Base-by-base conservation (phyloP, 2,888 invertebrate genomes). In the Leptinotarsa peninsularis region DNA sequence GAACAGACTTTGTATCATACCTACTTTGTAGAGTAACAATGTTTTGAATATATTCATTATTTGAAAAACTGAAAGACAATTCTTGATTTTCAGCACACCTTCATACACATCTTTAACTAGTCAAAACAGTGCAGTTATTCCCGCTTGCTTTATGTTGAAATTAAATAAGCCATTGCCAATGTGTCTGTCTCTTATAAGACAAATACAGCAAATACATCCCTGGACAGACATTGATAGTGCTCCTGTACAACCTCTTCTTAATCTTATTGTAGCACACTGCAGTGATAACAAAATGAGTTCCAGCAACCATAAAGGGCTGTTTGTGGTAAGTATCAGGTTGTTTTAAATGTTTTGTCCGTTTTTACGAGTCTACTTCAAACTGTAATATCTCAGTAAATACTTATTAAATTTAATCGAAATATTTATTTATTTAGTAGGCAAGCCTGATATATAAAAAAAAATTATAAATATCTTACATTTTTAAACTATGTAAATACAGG, bases 131-230 rank as follows among this genome's bases (percentile, higher is more conserved):
- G 94, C 95, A 66, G 93, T 95, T 87, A 90, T 98, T 83, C 97
- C 98, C 0, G 98, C 98, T 0, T 95, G 95, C 86, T 98, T 98
- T 89, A 94, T 94, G 4, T 88, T 96, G 69, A 89, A 89, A 76
- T 90, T 98, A 68, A 94, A 94, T 71, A 94, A 95, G 85, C 95
- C 96, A 3, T 93, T 95, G 89, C 97, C 98, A 0, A 92, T 98
- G 81, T 96, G 97, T 83, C 89, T 93, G 49, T 93, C 93, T 23
- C 89, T 97, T 52, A 91, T 97, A 4, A 85, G 88, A 49, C 90
- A 91, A 82, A 93, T 96, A 83, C 92, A 93, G 74, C 89, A 91
- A 80, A 89, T 91, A 13, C 91, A 92, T 3, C 91, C 91, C 78
- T 89, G 92, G 78, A 91, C 91, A 78, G 92, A 90, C 81, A 90